phyloP scores from a whole-genome alignment of 2,797 vertebrate species.

The Gephyroberyx darwinii region DNA sequence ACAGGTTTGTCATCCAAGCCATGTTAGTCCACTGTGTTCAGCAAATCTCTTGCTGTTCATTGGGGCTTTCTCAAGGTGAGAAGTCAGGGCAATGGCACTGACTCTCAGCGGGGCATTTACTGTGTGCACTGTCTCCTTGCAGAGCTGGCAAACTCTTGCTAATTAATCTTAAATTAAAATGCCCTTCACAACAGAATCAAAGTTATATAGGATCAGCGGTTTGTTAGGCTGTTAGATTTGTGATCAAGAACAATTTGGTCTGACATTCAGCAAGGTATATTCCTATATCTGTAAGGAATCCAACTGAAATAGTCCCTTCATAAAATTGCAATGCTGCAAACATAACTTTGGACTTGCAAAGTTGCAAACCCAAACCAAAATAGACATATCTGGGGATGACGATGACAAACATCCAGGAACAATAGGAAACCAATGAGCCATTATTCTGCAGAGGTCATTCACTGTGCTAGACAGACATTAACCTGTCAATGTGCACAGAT shows the following conservation, averaged over 20 bases:
- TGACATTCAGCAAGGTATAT: neutral
- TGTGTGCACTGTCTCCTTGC: constrained; percentile 47
- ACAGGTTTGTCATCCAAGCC: constrained; percentile 57
- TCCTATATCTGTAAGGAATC: neutral
- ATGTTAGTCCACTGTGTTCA: constrained; percentile 59
- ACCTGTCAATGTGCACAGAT: constrained; percentile 32
- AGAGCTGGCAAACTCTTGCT: constrained; percentile 50
- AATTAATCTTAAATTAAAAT: constrained; percentile 60
- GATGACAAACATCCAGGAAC: constrained; percentile 1
- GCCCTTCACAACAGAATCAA: constrained; percentile 41
- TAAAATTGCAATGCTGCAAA: constrained; percentile 6
- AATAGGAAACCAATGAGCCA: constrained; percentile 25
- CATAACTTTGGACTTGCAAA: neutral
- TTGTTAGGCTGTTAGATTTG: constrained; percentile 13
- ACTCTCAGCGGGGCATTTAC: constrained; percentile 54
- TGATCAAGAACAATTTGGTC: constrained; percentile 21
- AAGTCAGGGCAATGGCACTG: constrained; percentile 55
- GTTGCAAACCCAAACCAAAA: neutral
- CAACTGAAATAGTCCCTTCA: neutral
- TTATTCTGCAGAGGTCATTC: constrained; percentile 49
- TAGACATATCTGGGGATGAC: neutral
- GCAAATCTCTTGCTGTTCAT: constrained; percentile 56
- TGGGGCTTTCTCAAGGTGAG: constrained; percentile 67
- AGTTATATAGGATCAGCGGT: neutral
- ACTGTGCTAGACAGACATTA: constrained; percentile 33